Evolutionary conservation across 2,797 vertebrate species (phyloP), one percentile per base, ranked within the genome.

Genomic region (Hephaestus fuliginosus): DNA sequence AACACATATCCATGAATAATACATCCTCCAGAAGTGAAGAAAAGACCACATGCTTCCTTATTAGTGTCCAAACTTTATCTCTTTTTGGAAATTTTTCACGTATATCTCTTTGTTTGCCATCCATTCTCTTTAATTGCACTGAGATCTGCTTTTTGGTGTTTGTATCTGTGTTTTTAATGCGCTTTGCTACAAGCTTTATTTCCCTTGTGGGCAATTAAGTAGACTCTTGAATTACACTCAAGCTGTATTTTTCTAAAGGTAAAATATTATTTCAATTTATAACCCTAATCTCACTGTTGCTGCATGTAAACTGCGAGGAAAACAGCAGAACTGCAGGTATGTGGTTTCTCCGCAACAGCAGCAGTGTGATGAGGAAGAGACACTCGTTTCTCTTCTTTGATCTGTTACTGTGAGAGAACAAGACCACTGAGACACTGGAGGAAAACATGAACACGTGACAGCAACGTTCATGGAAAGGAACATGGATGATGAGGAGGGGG

Each of bases 271-370:
- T 30, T 56, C 2, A 62, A 2, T 69, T 7, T 8, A 58, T 5
- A 44, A 61, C 2, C 30, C n/a, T 46, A 25, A 62, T 33, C n/a
- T 51, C 0, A 10, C 4, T 68, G 28, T 25, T 28, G 6, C 25
- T 41, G 17, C 22, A 62, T 30, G n/a, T 57, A 51, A 52, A 9
- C 17, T 63, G 20, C 44, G 28, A 18, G 41, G 8, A 4, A 77
- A 48, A 67, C 36, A 72, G 56, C 20, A 48, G 62, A 63, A 28
- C 1, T 48, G 64, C 61, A 78, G 65, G 18, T 67, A 43, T 85
- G 77, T 81, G 80, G 22, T 83, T 86, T 86, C 86, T 71, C 62
- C 71, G 60, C 71, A 83, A 61, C 81, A 81, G 48, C 81, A 80
- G 56, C 75, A 72, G 41, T 41, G 28, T 5, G 2, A 41, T 13